Conservation (phyloP, 2,888 invertebrate genomes). For the Netelia melanura region DNA sequence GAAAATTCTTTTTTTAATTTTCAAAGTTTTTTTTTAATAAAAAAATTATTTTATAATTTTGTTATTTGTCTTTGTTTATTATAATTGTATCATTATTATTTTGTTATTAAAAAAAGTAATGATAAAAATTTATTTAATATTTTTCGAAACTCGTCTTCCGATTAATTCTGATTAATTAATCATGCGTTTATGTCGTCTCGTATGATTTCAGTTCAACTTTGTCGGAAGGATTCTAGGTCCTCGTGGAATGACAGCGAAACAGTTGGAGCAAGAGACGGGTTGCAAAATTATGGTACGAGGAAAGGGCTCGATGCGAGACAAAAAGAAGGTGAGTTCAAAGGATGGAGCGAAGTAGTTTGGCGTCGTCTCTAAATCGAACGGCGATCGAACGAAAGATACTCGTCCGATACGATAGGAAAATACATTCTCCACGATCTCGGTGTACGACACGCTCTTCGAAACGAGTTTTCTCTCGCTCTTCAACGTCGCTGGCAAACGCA, state of each 20-base stretch:
- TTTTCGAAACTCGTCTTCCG: no score
- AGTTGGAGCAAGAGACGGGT: constrained; percentile 99
- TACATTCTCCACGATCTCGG: neutral
- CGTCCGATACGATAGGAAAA: constrained; percentile 10
- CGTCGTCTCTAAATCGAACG: neutral
- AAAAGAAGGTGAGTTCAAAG: constrained; percentile 95
- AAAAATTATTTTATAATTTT: no score
- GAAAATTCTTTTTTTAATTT: no score
- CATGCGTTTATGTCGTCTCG: neutral
- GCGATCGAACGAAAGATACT: neutral
- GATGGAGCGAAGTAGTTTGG: neutral
- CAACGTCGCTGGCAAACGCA: constrained; percentile 14
- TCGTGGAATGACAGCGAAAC: constrained; percentile 99
- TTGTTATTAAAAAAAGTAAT: no score
- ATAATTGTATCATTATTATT: neutral
- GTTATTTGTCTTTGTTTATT: neutral
- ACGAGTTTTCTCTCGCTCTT: constrained; percentile 36
- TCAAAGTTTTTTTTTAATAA: no score
- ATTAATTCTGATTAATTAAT: constrained; percentile 1
- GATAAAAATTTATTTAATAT: no score
- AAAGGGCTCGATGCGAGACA: constrained; percentile 99
- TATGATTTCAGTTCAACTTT: constrained; percentile 98
- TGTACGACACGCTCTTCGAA: constrained; percentile 8
- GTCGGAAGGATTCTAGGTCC: constrained; percentile 99
- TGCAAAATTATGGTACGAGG: constrained; percentile 99